Evolutionary conservation across 2,113 vertebrate genomes (phyloP), one percentile per base, ranked within the genome.

Genomic region (Aythya baeri): DNA sequence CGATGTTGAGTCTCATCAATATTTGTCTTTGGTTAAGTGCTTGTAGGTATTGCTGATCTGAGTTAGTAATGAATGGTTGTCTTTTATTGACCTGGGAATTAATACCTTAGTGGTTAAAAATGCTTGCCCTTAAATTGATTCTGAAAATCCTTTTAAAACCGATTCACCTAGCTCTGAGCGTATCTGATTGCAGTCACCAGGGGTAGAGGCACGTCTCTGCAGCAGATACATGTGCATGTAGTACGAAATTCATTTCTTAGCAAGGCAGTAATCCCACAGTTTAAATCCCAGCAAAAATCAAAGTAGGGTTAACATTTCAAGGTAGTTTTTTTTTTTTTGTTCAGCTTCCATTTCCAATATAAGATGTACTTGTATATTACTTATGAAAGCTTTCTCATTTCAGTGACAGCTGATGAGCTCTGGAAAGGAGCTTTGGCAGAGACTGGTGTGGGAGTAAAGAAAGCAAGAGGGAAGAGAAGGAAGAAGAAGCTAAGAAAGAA

Each of bases 391-490:
- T 91, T 22, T 96, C 72, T 88, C 11, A 23, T 97, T 97, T 52
- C 98, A 99, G 99, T 98, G 98, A 99, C 99, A 5, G 99, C 99
- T 38, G 98, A 98, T 13, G 95, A 99, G 89, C 96, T 99, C 1
- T 99, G 99, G 99, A 99, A 96, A 96, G 99, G 99, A 26, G 99
- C 98, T 31, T 79, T 99, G 97, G 99, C 99, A 15, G 99, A 99
- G 81, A 96, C 97, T 8, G 98, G 99, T 1, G 93, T 98, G 1
- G 98, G 99, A 81, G 94, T 96, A 82, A 98, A 96, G 89, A 99
- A 99, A 93, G 99, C 98, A 84, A 94, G 99, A 98, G 99, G 99
- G 65, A 99, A 99, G 92, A 98, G 99, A 93, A 97, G 97, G 74
- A 99, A 99, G 96, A 98, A 97, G 44, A 99, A 97, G 95, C 11